Evolutionary conservation across 1,140 invertebrate species (phyloP).

Genomic region (Teleogryllus occipitalis): DNA sequence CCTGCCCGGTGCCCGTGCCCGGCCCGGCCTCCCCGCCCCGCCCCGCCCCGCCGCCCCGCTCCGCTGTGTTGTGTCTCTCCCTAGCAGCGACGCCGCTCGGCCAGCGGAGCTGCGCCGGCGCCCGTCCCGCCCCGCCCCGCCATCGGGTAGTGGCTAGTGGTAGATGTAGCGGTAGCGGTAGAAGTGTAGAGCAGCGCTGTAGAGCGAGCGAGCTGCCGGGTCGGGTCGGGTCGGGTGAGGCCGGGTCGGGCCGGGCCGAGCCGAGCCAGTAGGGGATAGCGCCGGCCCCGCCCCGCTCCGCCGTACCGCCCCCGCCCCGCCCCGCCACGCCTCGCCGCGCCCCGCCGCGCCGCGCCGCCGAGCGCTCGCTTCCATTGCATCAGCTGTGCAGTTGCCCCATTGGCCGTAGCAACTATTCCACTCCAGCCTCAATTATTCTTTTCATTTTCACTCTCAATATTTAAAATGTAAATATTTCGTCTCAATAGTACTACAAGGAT

Average conservation of each 20-base stretch:
- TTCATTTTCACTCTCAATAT: neutral
- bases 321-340: no score
- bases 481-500: no score
- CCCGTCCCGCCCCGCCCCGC: no score
- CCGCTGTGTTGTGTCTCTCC: neutral
- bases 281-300: no score
- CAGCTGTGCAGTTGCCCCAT: neutral
- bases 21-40: no score
- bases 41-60: no score
- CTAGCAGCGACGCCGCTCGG: neutral
- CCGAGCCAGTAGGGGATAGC: no score
- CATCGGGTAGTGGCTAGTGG: constrained; percentile 2
- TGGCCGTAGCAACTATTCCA: neutral
- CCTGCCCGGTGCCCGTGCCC: no score
- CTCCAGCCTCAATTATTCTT: neutral
- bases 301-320: no score
- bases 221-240: neutral
- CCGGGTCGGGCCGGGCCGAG: neutral
- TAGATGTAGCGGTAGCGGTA: neutral
- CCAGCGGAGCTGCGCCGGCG: neutral
- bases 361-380: neutral
- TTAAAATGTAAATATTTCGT: neutral
- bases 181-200: neutral
- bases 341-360: no score
- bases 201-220: neutral